A percentile compares a stretch with the other conserved stretches of the same genome.
These are phyloP conservation scores for Euleptes europaea DNA, from an alignment of 2,113 vertebrate genomes.

Conservation along the genomic window DNA sequence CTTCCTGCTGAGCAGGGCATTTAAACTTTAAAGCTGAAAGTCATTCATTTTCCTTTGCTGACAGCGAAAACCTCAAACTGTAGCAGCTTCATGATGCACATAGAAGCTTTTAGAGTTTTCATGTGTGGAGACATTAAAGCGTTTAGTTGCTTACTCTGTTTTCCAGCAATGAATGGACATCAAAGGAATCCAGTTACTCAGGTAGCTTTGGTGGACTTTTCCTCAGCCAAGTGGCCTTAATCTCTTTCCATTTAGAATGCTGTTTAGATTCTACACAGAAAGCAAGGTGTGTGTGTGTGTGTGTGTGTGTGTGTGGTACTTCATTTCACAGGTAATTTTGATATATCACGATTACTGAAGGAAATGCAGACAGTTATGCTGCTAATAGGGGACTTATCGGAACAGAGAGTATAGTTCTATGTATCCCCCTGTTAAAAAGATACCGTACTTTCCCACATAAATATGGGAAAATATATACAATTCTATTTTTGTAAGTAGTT, in stretches of 20 bases:
- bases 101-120: slow-evolving; percentile 45
- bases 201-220: slow-evolving; percentile 44
- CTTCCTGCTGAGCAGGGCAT: slow-evolving; percentile 72
- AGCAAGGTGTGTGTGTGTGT: not conserved
- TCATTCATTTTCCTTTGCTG: slow-evolving; percentile 70
- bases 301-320: slow-evolving; percentile 13
- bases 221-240: slow-evolving; percentile 30
- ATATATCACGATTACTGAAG: slow-evolving; percentile 13
- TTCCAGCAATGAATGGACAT: slow-evolving; percentile 58
- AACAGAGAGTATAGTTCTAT: rapidly evolving
- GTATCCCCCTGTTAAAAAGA: not conserved
- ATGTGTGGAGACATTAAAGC: slow-evolving; percentile 57
- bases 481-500: not conserved
- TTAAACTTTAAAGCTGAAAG: slow-evolving; percentile 75
- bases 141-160: slow-evolving; percentile 55
- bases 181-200: slow-evolving; percentile 59
- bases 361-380: not conserved
- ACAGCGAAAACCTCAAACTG: slow-evolving; percentile 51
- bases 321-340: slow-evolving; percentile 12
- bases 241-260: slow-evolving; percentile 43
- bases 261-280: slow-evolving; percentile 46
- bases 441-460: not conserved
- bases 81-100: slow-evolving; percentile 46
- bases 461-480: rapidly evolving
- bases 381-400: not conserved